Evolutionary conservation across 2,797 vertebrate species (phyloP).

Genomic region (Thripadectes ignobilis): DNA sequence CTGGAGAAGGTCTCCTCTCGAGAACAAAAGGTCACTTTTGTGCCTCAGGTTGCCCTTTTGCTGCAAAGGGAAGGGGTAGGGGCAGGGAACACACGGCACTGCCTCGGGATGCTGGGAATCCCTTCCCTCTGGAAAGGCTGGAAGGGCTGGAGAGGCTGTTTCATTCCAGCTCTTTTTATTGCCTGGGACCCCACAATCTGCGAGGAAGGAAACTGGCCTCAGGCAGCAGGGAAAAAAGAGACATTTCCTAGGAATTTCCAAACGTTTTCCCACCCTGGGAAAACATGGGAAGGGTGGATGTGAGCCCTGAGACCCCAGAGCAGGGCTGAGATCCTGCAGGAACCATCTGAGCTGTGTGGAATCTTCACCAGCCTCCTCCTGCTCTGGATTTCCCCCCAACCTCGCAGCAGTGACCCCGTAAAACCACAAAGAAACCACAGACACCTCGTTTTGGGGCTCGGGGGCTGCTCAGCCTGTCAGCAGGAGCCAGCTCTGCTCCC

Average conservation of each 20-base stretch:
- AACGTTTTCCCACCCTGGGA: background rate
- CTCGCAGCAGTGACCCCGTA: background rate
- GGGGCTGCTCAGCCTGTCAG: background rate
- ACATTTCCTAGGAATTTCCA: background rate
- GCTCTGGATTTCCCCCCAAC: background rate
- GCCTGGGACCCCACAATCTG: background rate
- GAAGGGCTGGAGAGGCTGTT: no score
- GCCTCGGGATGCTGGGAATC: background rate
- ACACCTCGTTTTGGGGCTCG: background rate
- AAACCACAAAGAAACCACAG: slow-evolving; percentile 9
- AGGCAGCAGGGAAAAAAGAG: background rate
- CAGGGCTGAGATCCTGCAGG: background rate
- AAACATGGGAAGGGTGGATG: rapidly evolving
- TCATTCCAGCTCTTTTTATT: background rate
- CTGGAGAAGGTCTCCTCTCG: background rate
- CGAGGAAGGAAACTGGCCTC: background rate
- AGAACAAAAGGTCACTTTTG: background rate
- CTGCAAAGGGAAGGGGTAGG: background rate
- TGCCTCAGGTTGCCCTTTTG: background rate
- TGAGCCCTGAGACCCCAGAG: background rate
- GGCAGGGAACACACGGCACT: rapidly evolving
- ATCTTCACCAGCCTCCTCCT: background rate
- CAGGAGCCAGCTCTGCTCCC: background rate
- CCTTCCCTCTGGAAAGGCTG: rapidly evolving
- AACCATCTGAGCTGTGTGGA: rapidly evolving